These are phyloP conservation scores for Hipparchia semele DNA, from an alignment of 2,888 invertebrate genomes.

Conservation along the genomic window DNA sequence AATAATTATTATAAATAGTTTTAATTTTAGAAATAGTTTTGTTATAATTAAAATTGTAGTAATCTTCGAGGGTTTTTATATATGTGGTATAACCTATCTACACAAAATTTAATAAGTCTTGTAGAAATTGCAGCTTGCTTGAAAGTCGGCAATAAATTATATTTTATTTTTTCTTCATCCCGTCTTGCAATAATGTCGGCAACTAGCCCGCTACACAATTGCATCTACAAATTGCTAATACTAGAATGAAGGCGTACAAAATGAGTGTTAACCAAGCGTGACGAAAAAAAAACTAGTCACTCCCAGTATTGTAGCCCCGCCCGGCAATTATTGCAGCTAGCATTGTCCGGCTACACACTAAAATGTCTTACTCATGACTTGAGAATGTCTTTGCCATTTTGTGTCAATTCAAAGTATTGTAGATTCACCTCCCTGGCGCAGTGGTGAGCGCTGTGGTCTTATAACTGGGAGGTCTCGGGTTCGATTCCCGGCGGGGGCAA, in stretches of 20 bases:
- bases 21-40: too few relatives aligned
- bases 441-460: background rate
- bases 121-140: too few relatives aligned
- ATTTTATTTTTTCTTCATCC: background rate
- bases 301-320: slow-evolving; percentile 64
- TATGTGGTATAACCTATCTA: too few relatives aligned
- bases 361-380: slow-evolving; percentile 40
- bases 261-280: slow-evolving; percentile 60
- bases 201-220: background rate
- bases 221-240: background rate
- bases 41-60: too few relatives aligned
- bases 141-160: too few relatives aligned
- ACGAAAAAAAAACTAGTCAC: slow-evolving; percentile 56
- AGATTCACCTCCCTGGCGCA: too few relatives aligned
- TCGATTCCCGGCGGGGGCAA: too few relatives aligned
- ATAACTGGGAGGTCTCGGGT: too few relatives aligned
- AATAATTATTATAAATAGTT: too few relatives aligned
- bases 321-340: slow-evolving; percentile 55
- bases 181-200: background rate
- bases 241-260: slow-evolving; percentile 5
- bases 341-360: slow-evolving; percentile 40
- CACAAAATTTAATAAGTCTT: too few relatives aligned
- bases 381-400: slow-evolving; percentile 31
- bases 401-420: background rate
- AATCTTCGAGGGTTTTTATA: too few relatives aligned